Evolutionary conservation across 2,888 invertebrate genomes (phyloP), one percentile per base, ranked within the genome.

Genomic region (Rambutsinella grinnellia): DNA sequence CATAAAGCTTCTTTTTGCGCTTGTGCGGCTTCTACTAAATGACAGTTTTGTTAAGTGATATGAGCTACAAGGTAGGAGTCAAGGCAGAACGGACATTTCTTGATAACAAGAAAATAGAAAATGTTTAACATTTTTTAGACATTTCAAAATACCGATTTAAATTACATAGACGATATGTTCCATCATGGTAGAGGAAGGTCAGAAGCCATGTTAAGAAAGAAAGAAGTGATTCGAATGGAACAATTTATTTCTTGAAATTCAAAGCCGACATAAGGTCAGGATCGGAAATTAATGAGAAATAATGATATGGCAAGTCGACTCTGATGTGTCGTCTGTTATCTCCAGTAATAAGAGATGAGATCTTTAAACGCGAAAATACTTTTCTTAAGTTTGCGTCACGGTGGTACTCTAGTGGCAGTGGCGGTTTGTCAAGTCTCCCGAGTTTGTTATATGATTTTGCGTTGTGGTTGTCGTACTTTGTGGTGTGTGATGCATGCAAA

Each of bases 401-500:
- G 36, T 36, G n/a, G n/a, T n/a, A n/a, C n/a, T n/a, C n/a, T n/a
- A n/a, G n/a, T n/a, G 36, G 36, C 36, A 36, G 36, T 36, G 13
- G 36, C 36, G 36, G 36, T 36, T 36, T 36, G 6, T 36, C 36
- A 36, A 36, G 36, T 36, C 36, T 36, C 36, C 36, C 36, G 13
- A 36, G n/a, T n/a, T 36, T 13, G 6, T 36, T 36, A 36, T 36
- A 13, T 36, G 36, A 8, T 36, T 36, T 5, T 36, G 36, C 36
- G 36, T 8, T 36, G 36, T 13, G 36, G 36, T 36, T 36, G 36
- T 36, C 36, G 36, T 36, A 36, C n/a, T 49, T 49, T 8, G 15
- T 49, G 49, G 49, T 49, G 66, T 72, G 72, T 60, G 72, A 72
- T 72, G 72, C 66, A 66, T 72, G 72, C 72, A 72, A 72, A 66